Conservation (phyloP, 2,888 invertebrate species). For the Ctenicera cuprea region DNA sequence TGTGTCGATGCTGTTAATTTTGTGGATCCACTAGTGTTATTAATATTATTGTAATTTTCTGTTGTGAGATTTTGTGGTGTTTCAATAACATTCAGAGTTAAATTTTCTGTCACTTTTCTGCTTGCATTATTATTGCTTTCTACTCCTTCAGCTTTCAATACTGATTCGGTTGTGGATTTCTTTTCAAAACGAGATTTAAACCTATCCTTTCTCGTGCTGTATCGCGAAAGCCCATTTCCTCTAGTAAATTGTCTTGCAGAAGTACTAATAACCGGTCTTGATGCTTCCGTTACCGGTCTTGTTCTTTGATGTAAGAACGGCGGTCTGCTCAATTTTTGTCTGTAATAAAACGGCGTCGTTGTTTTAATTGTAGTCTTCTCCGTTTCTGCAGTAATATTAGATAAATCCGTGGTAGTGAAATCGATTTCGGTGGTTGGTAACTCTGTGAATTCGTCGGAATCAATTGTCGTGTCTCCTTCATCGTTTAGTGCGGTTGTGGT, state of each 20-base stretch:
- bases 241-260: background rate
- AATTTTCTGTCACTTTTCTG: background rate
- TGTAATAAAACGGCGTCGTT: slow-evolving; percentile 40
- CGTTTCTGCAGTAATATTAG: background rate
- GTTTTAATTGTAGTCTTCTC: slow-evolving; percentile 24
- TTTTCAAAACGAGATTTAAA: slow-evolving; percentile 17
- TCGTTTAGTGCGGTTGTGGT: background rate
- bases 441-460: background rate
- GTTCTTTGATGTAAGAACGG: slow-evolving; percentile 36
- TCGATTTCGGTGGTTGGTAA: slow-evolving; percentile 1
- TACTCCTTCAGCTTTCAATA: background rate
- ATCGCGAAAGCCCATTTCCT: background rate
- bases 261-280: background rate
- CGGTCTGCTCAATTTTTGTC: slow-evolving; percentile 38
- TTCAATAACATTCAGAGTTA: background rate
- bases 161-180: slow-evolving; percentile 15
- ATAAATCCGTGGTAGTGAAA: background rate
- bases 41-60: background rate
- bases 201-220: slow-evolving; percentile 9
- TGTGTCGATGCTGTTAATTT: background rate
- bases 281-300: slow-evolving; percentile 26
- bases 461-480: slow-evolving; percentile 1
- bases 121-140: background rate
- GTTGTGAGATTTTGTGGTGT: background rate
- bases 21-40: background rate